phyloP scores from a whole-genome alignment of 2,797 vertebrate species.

The Eurystomus glaucurus region DNA sequence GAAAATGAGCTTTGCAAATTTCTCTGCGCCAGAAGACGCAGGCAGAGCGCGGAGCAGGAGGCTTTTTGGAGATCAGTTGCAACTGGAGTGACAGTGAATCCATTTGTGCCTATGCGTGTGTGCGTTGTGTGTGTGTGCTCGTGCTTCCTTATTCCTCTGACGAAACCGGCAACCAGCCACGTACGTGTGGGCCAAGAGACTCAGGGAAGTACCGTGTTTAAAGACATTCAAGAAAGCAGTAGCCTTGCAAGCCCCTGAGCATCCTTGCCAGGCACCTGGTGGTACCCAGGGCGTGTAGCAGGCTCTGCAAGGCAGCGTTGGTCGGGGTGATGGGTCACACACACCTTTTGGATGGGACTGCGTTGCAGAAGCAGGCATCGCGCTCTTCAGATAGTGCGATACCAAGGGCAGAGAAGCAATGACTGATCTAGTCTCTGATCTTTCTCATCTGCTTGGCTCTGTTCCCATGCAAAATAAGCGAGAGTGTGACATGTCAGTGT shows the following conservation, averaged over 20 bases:
- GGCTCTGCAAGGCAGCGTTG: neutral
- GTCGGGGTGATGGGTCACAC: neutral
- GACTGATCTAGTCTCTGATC: neutral
- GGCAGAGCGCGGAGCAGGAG: neutral
- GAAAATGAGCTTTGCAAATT: slow-evolving; percentile 37
- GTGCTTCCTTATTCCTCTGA: neutral
- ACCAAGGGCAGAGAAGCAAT: neutral
- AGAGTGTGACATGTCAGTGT: neutral
- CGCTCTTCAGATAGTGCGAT: neutral
- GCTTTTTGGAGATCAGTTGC: neutral
- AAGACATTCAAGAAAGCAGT: neutral
- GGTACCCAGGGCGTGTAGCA: neutral
- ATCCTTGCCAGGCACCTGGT: neutral
- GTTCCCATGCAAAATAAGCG: neutral
- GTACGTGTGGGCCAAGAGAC: neutral
- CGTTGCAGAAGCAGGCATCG: neutral
- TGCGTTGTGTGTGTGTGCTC: too few species aligned
- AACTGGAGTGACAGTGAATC: neutral
- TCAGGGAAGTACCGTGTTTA: fast-evolving
- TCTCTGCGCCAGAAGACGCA: neutral
- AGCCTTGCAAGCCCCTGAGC: neutral
- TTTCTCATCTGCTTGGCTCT: neutral
- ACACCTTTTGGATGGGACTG: neutral
- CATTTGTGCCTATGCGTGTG: neutral
- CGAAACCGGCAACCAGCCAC: neutral